Percentiles rank a stretch among this genome's conserved stretches.
These are phyloP conservation scores for Mesorhabditis sp. DNA, from an alignment of 2,888 invertebrate species.

Conservation along the genomic window DNA sequence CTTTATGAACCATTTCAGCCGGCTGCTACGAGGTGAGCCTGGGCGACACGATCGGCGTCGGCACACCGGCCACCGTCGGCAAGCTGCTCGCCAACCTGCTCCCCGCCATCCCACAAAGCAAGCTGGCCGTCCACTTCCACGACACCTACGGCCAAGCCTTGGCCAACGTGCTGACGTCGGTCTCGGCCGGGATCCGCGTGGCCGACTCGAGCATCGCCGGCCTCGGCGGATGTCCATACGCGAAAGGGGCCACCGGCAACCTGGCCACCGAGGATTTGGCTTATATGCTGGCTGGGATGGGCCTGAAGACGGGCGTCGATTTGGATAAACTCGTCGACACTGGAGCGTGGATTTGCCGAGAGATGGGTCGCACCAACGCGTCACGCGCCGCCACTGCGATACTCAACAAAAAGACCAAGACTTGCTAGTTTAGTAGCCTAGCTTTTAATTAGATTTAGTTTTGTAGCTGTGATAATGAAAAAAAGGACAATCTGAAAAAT, in stretches of 20 bases:
- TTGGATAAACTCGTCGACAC: slow-evolving; percentile 26
- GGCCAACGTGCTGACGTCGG: slow-evolving; percentile 82
- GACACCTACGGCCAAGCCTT: slow-evolving; percentile 96
- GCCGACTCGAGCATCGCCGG: slow-evolving; percentile 93
- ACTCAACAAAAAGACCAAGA: not conserved
- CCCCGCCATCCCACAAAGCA: slow-evolving; percentile 64
- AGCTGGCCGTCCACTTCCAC: slow-evolving; percentile 88
- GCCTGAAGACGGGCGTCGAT: slow-evolving; percentile 70
- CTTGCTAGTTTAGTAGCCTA: too few relatives aligned
- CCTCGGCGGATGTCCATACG: slow-evolving; percentile 94
- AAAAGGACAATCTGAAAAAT: too few relatives aligned
- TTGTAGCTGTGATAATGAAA: too few relatives aligned
- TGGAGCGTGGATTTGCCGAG: slow-evolving; percentile 20
- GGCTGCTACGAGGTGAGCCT: slow-evolving; percentile 69
- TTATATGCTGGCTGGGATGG: slow-evolving; percentile 85
- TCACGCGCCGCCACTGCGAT: slow-evolving; percentile 13
- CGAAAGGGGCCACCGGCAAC: slow-evolving; percentile 92
- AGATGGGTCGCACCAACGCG: slow-evolving; percentile 17
- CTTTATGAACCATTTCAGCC: not conserved
- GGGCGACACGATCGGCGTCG: slow-evolving; percentile 95
- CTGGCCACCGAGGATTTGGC: slow-evolving; percentile 95
- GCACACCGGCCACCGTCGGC: slow-evolving; percentile 70
- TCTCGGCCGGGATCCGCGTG: slow-evolving; percentile 65
- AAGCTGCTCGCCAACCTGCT: slow-evolving; percentile 75
- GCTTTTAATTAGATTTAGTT: too few relatives aligned